Evolutionary conservation across 2,113 vertebrate genomes (phyloP), one percentile per base, ranked within the genome.

Genomic region (cat (Felis catus)): DNA sequence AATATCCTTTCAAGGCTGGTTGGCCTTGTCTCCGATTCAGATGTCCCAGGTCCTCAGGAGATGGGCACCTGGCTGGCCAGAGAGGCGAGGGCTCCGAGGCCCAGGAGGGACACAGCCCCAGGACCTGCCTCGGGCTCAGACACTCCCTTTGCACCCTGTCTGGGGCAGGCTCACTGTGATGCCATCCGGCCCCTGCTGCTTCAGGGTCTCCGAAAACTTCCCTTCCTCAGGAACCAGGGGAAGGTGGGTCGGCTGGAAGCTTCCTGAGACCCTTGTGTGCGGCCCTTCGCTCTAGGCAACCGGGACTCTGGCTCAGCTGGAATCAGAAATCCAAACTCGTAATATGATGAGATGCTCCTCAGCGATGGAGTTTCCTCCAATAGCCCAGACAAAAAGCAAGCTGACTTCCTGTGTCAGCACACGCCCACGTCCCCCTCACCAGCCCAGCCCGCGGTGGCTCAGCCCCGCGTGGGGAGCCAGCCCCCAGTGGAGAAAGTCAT

Each of bases 291-390:
- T 94, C 31, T 7, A 3, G 48, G 51, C 25, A 45, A 45, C 51
- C 11, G 39, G n/a, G 29, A 25, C 16, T 58, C 48, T 1, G 19
- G 23, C 29, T 51, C 18, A 5, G 99, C 99, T 98, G 98, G 98
- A 99, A 99, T 99, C 99, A 99, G 99, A 99, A 99, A 99, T 99
- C 99, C 98, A 99, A 99, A 16, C 41, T 31, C 29, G 73, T n/a
- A 9, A 45, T 27, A 31, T 16, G 90, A 79, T 36, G 41, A 61
- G 76, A 53, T 33, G 51, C 33, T 79, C 80, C 53, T 45, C 9
- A 25, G 33, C 80, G 29, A 61, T n/a, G 61, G 53, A 29, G 51
- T 82, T 66, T 29, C 55, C 84, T 53, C 68, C 45, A 19, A 25
- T 21, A 65, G 29, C 12, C 98, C 55, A 55, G 66, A 41, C 68